Conservation (phyloP, 2,113 vertebrate genomes). For the Trematocara variabile region DNA sequence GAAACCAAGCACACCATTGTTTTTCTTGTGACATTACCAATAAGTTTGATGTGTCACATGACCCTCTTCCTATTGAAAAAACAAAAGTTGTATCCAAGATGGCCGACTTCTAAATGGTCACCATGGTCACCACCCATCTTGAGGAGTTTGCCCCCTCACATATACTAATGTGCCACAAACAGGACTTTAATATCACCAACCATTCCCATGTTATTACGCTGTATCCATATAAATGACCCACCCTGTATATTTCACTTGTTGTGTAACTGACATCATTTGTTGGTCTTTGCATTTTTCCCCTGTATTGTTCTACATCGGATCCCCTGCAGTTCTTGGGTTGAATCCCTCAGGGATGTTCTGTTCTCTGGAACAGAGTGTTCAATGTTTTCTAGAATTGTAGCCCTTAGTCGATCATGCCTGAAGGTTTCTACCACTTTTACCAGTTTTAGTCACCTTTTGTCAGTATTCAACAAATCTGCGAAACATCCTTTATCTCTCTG, state of each 20-base stretch:
- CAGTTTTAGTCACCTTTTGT: not conserved
- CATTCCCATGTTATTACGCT: no score
- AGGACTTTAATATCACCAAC: no score
- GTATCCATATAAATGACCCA: no score
- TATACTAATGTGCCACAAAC: no score
- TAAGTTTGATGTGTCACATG: no score
- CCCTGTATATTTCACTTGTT: not conserved
- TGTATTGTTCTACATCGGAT: not conserved
- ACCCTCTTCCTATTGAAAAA: no score
- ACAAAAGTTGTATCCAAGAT: no score
- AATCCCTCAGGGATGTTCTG: not conserved
- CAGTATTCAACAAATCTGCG: not conserved
- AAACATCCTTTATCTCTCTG: not conserved
- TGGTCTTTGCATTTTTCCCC: not conserved
- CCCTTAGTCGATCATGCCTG: not conserved
- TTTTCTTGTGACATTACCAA: no score
- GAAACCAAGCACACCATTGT: no score
- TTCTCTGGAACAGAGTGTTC: not conserved
- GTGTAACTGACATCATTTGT: rapidly evolving
- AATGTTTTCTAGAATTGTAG: not conserved
- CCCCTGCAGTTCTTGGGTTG: not conserved
- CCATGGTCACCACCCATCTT: no score
- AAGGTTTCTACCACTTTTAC: not conserved
- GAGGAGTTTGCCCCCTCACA: no score
- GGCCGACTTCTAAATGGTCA: no score